Conservation (phyloP, 2,113 vertebrate species). For the Panthera leo region DNA sequence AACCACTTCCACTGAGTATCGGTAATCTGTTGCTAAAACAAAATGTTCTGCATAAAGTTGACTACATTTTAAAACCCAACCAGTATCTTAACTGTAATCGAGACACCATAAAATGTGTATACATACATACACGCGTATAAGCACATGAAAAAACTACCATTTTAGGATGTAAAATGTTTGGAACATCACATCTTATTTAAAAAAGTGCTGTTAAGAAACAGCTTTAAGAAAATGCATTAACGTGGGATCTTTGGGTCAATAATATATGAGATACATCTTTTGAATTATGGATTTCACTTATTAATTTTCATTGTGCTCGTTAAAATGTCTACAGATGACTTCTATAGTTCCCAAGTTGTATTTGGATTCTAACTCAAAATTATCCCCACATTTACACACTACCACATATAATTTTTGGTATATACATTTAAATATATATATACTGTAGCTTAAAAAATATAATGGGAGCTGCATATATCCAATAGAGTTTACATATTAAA, state of each 20-base stretch:
- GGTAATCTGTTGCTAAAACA: background rate
- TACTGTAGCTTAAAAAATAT: background rate
- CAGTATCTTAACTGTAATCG: background rate
- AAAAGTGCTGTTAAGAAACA: background rate
- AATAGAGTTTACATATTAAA: background rate
- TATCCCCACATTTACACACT: background rate
- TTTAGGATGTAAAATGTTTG: background rate
- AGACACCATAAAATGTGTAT: background rate
- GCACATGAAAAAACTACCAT: background rate
- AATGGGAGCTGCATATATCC: background rate
- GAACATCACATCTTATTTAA: background rate
- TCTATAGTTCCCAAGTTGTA: background rate
- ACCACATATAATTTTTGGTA: background rate
- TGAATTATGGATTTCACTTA: background rate
- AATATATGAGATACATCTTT: background rate
- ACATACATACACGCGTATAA: background rate
- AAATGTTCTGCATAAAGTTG: background rate
- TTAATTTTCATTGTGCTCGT: background rate
- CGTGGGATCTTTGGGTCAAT: background rate
- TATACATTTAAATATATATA: background rate
- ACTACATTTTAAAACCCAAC: background rate
- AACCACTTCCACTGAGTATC: background rate
- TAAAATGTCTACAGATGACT: background rate
- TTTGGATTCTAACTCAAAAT: background rate
- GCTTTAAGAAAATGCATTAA: background rate